Base-by-base conservation (phyloP, 2,797 vertebrate genomes). In the Epinephelus awoara region DNA sequence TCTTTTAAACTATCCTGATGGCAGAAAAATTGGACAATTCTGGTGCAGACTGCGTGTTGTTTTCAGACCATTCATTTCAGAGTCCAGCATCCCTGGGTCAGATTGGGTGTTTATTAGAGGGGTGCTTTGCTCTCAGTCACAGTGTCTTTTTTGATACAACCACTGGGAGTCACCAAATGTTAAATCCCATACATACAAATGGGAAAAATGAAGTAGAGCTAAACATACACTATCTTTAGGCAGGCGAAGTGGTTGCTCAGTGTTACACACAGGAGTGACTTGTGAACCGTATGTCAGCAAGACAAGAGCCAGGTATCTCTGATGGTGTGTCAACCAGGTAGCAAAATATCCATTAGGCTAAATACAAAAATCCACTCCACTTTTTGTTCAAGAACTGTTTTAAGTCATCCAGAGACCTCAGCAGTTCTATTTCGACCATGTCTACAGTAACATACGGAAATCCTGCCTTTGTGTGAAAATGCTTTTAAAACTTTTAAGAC, bases 101-200 rank as follows among this genome's bases (percentile, higher is more conserved):
- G 40, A 40, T 66, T 8, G 3, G 15, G 50, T 38, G 15, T 51
- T 18, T n/a, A 15, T 49, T 42, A 42, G 40, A 47, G 4, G 14
- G 27, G 55, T 23, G 15, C 29, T 49, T 38, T 50, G 10, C 46
- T 59, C 15, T 59, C 44, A 59, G 19, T 12, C 10, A 6, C 0
- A 13, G 25, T 34, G 68, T 52, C 40, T 27, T 64, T 58, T 66
- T 11, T 25, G 0, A 57, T 73, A 15, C 13, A 4, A 40, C 57
- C 63, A 77, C 50, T 64, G 47, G 56, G 18, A 71, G 55, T 67
- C 55, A 71, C 55, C 50, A 54, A 14, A 62, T 7, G 59, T 61
- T 10, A 29, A 38, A 72, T 44, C 9, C 1, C 50, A 6, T 6
- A 40, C 9, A 56, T 61, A 34, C 11, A 29, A 47, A 49, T 57